These are phyloP conservation scores for Aleiodes testaceus DNA, from an alignment of 2,888 invertebrate genomes.

Conservation along the genomic window DNA sequence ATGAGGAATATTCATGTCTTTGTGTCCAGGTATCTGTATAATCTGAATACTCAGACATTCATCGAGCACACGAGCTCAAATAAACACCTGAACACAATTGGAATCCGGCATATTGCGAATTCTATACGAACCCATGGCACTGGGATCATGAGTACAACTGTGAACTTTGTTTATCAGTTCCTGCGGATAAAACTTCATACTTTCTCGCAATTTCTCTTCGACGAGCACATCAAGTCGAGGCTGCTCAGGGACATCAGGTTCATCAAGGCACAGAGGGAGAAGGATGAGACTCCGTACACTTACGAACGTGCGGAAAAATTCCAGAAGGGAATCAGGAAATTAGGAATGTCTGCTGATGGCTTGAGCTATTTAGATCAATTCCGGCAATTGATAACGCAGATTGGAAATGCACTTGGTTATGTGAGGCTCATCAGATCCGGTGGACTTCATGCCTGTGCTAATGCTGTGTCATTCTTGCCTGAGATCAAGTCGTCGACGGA, in stretches of 20 bases:
- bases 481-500: constrained; percentile 79
- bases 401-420: constrained; percentile 97
- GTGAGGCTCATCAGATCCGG: constrained; percentile 95
- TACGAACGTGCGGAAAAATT: constrained; percentile 96
- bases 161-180: constrained; percentile 95
- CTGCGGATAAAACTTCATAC: constrained; percentile 92
- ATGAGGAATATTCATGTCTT: constrained; percentile 97
- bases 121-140: constrained; percentile 97
- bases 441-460: constrained; percentile 92
- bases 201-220: constrained; percentile 97
- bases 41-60: constrained; percentile 96
- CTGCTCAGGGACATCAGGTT: constrained; percentile 90
- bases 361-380: constrained; percentile 95
- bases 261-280: constrained; percentile 80
- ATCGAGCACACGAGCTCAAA: constrained; percentile 93
- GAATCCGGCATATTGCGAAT: constrained; percentile 95
- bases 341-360: constrained; percentile 88
- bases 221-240: constrained; percentile 97
- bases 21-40: constrained; percentile 94
- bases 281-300: constrained; percentile 82
- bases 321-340: constrained; percentile 89
- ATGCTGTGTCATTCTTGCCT: constrained; percentile 92
- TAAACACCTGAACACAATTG: constrained; percentile 95
- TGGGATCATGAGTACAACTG: constrained; percentile 96
- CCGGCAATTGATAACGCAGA: constrained; percentile 92